phyloP scores from a whole-genome alignment of 1,140 invertebrate genomes.

The Drosophila burlai region DNA sequence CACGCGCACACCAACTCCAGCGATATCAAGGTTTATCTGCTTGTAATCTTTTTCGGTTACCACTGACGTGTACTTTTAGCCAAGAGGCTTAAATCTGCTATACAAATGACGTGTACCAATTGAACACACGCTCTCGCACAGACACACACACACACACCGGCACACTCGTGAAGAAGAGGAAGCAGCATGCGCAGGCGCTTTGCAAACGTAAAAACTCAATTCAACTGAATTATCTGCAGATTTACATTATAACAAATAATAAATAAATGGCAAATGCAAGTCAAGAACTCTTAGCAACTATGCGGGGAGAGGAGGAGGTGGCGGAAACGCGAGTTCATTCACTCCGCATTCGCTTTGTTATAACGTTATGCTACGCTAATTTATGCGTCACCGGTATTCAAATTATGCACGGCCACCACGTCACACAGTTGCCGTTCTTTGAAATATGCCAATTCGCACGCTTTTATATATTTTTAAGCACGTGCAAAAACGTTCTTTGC shows the following conservation, averaged over 20 bases:
- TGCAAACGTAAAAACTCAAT: neutral
- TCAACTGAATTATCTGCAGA: slow-evolving; percentile 14
- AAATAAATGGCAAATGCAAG: neutral
- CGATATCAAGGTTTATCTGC: slow-evolving; percentile 18
- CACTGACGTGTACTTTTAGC: slow-evolving; percentile 63
- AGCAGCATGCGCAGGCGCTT: slow-evolving; percentile 60
- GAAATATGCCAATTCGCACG: neutral
- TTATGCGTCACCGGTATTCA: slow-evolving; percentile 21
- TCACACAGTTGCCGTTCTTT: slow-evolving; percentile 15
- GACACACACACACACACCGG: slow-evolving; percentile 15
- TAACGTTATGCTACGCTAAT: slow-evolving; percentile 20
- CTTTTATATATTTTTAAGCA: slow-evolving; percentile 32
- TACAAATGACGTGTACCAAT: slow-evolving; percentile 77
- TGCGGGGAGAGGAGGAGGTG: neutral
- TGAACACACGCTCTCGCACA: slow-evolving; percentile 41
- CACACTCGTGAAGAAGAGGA: slow-evolving; percentile 21
- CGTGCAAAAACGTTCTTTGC: slow-evolving; percentile 17
- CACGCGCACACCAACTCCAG: neutral
- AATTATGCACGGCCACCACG: slow-evolving; percentile 28
- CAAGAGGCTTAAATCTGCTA: slow-evolving; percentile 47
- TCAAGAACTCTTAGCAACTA: neutral
- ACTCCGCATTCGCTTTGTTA: slow-evolving; percentile 10
- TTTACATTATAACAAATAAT: slow-evolving; percentile 16
- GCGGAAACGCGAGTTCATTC: slow-evolving; percentile 14
- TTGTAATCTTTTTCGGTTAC: slow-evolving; percentile 25